Evolutionary conservation across 2,888 invertebrate genomes (phyloP), one percentile per base, ranked within the genome.

Genomic region (Ophion obscuratus): DNA sequence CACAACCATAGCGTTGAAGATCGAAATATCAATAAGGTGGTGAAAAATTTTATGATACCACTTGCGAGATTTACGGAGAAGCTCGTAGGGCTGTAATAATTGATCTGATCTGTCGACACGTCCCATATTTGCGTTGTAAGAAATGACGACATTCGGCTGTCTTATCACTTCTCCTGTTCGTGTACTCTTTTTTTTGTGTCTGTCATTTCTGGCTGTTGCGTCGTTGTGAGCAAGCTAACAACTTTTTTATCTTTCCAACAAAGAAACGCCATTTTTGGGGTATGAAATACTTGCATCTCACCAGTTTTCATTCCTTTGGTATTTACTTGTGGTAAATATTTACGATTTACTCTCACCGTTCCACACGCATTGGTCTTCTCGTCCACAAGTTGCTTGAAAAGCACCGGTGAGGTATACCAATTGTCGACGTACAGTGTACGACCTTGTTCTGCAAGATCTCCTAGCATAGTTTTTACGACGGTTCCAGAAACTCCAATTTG

Each of bases 11-110:
- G 67, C 68, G 53, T 68, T 78, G 67, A 78, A 78, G 31, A 78
- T 78, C 14, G 68, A 24, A 31, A 78, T 78, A 78, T 78, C 78
- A 31, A 78, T 53, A 67, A 78, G 78, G 53, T 78, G 40, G 59
- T 31, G 17, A 31, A 67, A 78, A 78, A 78, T 78, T 40, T 68
- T 78, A 36, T 78, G 68, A 20, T 78, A 78, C 47, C 27, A 78
- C 31, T 78, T 78, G 27, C 31, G 24, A 31, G 10, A 57, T 68
- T 57, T 78, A n/a, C 68, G 68, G 14, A 68, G 68, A 68, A 78
- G 31, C 31, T 78, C 47, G 24, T 78, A 78, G 31, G 67, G 78
- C 78, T 67, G 67, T 31, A 78, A 53, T 44, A 67, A 67, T 67
- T 78, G 67, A 78, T 78, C 78, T 9, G 59, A 78, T 53, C 57